Conservation (phyloP, 23 tunicate genomes). For the Halocynthia aurantium region DNA sequence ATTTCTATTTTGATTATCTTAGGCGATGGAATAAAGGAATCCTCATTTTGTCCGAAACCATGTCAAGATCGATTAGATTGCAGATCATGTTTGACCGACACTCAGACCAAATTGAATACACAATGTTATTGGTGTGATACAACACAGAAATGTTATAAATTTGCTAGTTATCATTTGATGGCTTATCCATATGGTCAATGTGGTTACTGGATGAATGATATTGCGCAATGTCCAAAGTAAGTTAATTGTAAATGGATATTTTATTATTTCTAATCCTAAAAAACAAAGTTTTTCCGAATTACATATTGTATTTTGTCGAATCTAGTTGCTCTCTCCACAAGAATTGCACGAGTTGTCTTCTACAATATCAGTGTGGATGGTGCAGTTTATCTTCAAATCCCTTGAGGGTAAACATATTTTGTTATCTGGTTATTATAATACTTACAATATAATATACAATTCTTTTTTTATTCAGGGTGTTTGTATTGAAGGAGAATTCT, state of each 20-base stretch:
- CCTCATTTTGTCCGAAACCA: conserved; percentile 33
- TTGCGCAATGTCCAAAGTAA: conserved; percentile 32
- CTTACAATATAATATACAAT: neutral
- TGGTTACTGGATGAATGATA: conserved; percentile 18
- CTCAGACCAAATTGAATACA: too few species aligned
- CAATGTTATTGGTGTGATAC: conserved; percentile 57
- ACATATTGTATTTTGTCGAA: too few species aligned
- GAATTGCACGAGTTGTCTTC: conserved; percentile 32
- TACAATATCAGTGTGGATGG: conserved; percentile 58
- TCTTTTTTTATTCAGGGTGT: conserved; percentile 27
- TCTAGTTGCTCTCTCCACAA: conserved; percentile 27
- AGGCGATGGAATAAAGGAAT: neutral
- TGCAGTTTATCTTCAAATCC: conserved; percentile 35
- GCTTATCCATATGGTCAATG: conserved; percentile 46
- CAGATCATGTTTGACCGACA: conserved; percentile 26
- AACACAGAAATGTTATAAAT: conserved; percentile 32
- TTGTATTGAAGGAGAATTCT: conserved; percentile 51
- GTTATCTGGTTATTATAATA: neutral
- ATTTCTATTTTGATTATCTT: too few species aligned
- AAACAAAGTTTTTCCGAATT: neutral
- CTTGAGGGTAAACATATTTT: conserved; percentile 28
- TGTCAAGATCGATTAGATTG: conserved; percentile 28
- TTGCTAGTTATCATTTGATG: conserved; percentile 23
- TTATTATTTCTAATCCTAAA: neutral
- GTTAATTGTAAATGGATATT: neutral